Base-by-base conservation (phyloP, 2,797 vertebrate species). In the Paramormyrops hopkinsi region DNA sequence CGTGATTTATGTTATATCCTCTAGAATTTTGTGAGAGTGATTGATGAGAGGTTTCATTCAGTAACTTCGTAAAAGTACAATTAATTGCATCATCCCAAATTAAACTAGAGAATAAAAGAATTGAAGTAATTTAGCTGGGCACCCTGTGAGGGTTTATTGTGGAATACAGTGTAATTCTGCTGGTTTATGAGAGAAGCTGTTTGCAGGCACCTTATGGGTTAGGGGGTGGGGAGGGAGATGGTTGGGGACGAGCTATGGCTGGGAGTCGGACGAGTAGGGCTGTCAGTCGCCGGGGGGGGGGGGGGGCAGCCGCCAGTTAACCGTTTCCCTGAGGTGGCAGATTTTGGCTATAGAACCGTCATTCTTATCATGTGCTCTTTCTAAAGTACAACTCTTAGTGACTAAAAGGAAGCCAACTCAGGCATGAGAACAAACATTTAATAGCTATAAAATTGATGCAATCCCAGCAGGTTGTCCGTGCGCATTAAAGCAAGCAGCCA, bases 91-190 rank as follows among this genome's bases (percentile, higher is more conserved):
- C 41, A 50, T 50, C 44, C 37, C 9, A 48, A 84, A 84, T 84
- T 84, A 50, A 84, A 46, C 79, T 84, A 46, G 46, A 48, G 79
- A 50, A 76, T 76, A 44, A 48, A 84, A 84, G 41, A 84, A 84
- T 50, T 50, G 41, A 84, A 22, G 79, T 84, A 50, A 84, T 84
- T 84, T 84, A 46, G 19, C 79, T 84, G n/a, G 48, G 33, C 41
- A 48, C 19, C 19, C 44, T 84, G 41, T 84, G n/a, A 33, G 46
- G 50, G 84, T 86, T 86, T 54, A 54, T 86, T 19, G 22, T 86
- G n/a, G n/a, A 50, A 33, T 14, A 25, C 6, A 14, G 7, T 56
- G 51, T 54, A 56, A 54, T 50, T 53, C 22, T 37, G 85, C 14
- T 86, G 25, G 48, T 86, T 54, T 86, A 86, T 54, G 8, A 54